Evolutionary conservation across 2,888 invertebrate species (phyloP), one percentile per base, ranked within the genome.

Genomic region (Scelioninae gen. 2): DNA sequence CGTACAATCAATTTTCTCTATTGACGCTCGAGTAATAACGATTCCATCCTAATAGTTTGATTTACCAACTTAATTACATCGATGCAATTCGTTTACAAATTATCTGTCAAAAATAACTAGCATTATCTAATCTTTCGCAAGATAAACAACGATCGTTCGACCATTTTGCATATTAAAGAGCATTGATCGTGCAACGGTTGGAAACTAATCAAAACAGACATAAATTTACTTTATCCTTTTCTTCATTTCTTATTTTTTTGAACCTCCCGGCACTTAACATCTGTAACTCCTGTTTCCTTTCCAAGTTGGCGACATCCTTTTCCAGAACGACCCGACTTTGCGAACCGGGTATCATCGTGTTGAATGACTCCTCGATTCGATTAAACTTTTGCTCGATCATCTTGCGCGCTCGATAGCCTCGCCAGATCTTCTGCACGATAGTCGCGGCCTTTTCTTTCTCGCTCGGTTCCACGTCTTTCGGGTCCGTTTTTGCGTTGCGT

Each of bases 331-430:
- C 87, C 1, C 84, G 86, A 3, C 88, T 86, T 71, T 79, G 84
- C 84, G 86, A 88, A 43, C 89, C 87, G 0, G 89, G 86, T 60
- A 89, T 86, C n/a, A 87, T 85, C 90, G 91, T 90, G 43, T 88
- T 89, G 55, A 92, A 85, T 57, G 89, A 84, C 48, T 87, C 79
- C 79, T 88, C 88, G 1, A 89, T 77, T 73, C 85, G 83, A 7
- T 81, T 77, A 39, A 89, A 88, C 77, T 85, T 86, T 7, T 79
- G 31, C 61, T 87, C 86, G 33, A 86, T 76, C 39, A 86, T 80
- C 78, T 88, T 87, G 16, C 75, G 79, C 28, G 85, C 83, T 79
- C 86, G 83, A 79, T 87, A 89, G 9, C 87, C 87, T 76, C 88
- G 85, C 85, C 88, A 89, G 10, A 79, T 60, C 61, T 78, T 83